Base-by-base conservation (phyloP, 1,140 invertebrate species). In the Cyclargus thomasi region DNA sequence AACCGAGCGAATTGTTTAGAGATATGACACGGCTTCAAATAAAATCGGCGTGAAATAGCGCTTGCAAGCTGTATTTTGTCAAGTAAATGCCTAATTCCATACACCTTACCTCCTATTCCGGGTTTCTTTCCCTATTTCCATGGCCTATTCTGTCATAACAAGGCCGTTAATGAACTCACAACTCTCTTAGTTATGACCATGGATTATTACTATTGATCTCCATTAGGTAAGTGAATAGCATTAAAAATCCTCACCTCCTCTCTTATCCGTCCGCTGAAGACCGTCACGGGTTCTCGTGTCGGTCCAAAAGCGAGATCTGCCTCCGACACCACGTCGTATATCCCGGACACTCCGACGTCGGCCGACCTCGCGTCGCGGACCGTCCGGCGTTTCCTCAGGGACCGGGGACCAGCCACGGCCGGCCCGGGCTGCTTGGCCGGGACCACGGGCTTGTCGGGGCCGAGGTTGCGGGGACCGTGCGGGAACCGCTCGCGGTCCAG, bases 321-420 rank as follows among this genome's bases (percentile, higher is more conserved):
- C 85, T 97, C 96, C 2, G 96, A 97, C 23, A 98, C 97, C n/a
- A 98, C 97, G 73, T 97, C 95, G 84, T 97, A 97, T 53, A 96
- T 93, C 1, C 96, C 96, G 72, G 94, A 95, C 17, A 97, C 96
- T 8, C 96, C 97, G 11, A 97, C 95, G 80, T 96, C 96, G 2
- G 95, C 95, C 70, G 95, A 96, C 21, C 95, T 93, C 11, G 92
- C 94, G 76, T 95, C 95, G 5, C 95, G 91, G 1, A 96, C 91
- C 0, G 94, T 94, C 18, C 96, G 91, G 63, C 93, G 92, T 69
- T 82, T 88, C n/a, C 85, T 82, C n/a, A 93, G 72, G 11, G 91
- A 92, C 20, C 92, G 85, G 5, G 92, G 92, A 16, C 92, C 92
- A 20, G 92, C 92, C 63, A 93, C 91, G 0, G 92, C 92, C 10